phyloP scores from a whole-genome alignment of 2,113 vertebrate species.

The Hemicordylus capensis region DNA sequence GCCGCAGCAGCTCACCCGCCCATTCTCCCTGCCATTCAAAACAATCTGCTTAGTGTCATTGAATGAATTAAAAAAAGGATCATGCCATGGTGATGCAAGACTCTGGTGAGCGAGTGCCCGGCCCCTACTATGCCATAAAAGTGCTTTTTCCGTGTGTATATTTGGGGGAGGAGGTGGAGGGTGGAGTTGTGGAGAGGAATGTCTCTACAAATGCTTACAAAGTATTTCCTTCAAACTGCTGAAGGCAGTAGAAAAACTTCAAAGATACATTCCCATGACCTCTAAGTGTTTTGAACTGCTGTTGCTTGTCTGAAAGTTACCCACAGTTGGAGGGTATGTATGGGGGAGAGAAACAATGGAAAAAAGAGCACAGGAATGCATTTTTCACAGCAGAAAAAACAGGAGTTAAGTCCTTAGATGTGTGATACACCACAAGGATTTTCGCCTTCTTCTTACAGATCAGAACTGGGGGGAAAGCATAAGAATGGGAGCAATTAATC shows the following conservation, averaged over 20 bases:
- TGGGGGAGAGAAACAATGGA: slow-evolving; percentile 4
- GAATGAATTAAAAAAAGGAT: slow-evolving; percentile 45
- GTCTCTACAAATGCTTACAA: slow-evolving; percentile 60
- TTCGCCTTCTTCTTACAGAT: background rate
- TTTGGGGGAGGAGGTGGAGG: background rate
- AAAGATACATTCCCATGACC: slow-evolving; percentile 67
- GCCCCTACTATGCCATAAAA: slow-evolving; percentile 52
- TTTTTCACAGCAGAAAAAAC: background rate
- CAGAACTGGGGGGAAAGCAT: background rate
- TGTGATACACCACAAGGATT: background rate
- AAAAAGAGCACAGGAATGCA: slow-evolving; percentile 15
- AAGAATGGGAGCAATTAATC: background rate
- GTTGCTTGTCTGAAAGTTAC: slow-evolving; percentile 53
- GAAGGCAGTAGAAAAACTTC: slow-evolving; percentile 47
- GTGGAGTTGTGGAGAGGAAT: slow-evolving; percentile 17
- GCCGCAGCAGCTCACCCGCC: slow-evolving; percentile 26
- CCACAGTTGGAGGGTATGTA: background rate
- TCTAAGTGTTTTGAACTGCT: slow-evolving; percentile 33
- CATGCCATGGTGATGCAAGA: slow-evolving; percentile 50
- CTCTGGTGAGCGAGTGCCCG: slow-evolving; percentile 34
- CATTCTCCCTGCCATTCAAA: background rate
- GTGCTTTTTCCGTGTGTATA: slow-evolving; percentile 55
- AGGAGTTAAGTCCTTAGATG: slow-evolving; percentile 30
- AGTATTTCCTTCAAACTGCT: slow-evolving; percentile 62
- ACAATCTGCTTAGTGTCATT: slow-evolving; percentile 62